Evolutionary conservation across 2,113 vertebrate species (phyloP).

Genomic region (Tympanuchus pallidicinctus): DNA sequence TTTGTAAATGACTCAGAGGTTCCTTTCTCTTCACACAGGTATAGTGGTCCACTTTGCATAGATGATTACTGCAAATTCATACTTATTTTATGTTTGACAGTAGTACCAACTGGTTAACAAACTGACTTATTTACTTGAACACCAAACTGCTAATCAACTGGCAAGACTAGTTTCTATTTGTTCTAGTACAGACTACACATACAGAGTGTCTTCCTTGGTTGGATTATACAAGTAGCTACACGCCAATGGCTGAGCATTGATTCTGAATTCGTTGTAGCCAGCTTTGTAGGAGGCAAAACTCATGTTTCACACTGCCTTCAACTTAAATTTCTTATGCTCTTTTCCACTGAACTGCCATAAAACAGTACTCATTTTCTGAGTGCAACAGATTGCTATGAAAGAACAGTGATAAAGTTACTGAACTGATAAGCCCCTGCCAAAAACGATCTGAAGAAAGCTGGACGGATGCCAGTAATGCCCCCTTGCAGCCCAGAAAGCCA

Average conservation of each 20-base stretch:
- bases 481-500: no score
- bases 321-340: neutral
- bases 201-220: neutral
- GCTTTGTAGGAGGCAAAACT: neutral
- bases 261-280: neutral
- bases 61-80: slow-evolving; percentile 7
- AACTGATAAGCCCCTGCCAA: neutral
- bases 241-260: neutral
- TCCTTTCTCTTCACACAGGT: neutral
- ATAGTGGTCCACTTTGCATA: neutral
- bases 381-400: neutral
- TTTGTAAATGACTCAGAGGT: neutral
- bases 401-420: neutral
- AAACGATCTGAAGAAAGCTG: no score
- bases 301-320: neutral
- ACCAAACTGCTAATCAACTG: neutral
- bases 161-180: neutral
- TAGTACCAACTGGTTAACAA: neutral
- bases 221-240: neutral
- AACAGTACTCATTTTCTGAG: neutral
- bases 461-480: no score
- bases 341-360: neutral
- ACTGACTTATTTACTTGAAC: neutral
- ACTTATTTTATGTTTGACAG: neutral
- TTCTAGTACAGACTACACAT: neutral